Base-by-base conservation (phyloP, 2,888 invertebrate species). In the Leptopilina syphax region DNA sequence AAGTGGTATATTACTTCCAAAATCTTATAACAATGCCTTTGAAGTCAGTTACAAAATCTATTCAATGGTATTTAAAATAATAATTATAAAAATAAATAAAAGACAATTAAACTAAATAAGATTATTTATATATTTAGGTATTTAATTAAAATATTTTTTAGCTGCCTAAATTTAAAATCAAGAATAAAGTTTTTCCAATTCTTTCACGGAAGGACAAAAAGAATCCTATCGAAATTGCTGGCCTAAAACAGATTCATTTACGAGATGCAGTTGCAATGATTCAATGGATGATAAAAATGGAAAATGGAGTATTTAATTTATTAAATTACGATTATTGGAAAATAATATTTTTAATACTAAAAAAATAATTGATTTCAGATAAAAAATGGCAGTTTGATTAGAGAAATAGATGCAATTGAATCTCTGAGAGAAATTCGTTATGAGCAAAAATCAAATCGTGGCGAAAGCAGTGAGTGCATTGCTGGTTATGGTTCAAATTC, bases 131-230 rank as follows among this genome's bases (percentile, higher is more conserved):
- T 44, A 7, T 8, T 44, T 44, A 1, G 44, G 8, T 44, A 44
- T 34, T 34, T 44, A 44, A 44, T 44, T 7, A 18, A 13, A 44
- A 12, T 4, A 78, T 79, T 34, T n/a, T 34, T 13, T 82, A 91
- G 91, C 87, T 91, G 3, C 88, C 89, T 4, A 82, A 85, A 65
- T 88, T 88, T 13, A 90, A 91, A 82, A 83, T 89, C 9, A 83
- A 88, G 44, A 83, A 88, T 77, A 86, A 86, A n/a, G 84, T 91
- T 18, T 93, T 93, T 10, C 93, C 94, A 0, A 90, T 94, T 12
- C 89, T 93, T 76, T 81, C 91, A n/a, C 89, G 93, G 89, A 95
- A 94, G 87, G 93, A 93, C 18, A 88, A 92, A 34, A 95, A 95
- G 89, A 94, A 94, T 86, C 77, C 85, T 8, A 87, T 90, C 1